phyloP scores from a whole-genome alignment of 37 sponge, comb jelly and placozoan genomes.

The Amphimedon queenslandica region DNA sequence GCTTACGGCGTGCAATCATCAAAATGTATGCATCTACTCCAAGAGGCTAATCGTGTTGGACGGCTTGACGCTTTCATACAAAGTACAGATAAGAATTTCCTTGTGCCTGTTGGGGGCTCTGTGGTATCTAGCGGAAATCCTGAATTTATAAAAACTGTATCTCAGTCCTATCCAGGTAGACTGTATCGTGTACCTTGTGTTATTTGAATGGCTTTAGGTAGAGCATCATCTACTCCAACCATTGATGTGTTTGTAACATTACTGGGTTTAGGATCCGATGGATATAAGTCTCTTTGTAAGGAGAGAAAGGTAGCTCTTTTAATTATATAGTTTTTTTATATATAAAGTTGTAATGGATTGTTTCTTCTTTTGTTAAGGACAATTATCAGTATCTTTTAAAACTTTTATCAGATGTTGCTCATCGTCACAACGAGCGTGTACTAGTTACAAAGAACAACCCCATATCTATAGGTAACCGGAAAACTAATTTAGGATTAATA shows the following conservation, averaged over 20 bases:
- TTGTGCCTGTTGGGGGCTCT: conserved; percentile 97
- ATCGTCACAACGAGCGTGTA: conserved; percentile 66
- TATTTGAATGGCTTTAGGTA: conserved; percentile 37
- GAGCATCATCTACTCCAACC: conserved; percentile 81
- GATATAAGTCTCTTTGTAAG: conserved; percentile 52
- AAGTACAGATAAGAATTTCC: conserved; percentile 96
- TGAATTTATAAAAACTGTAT: conserved; percentile 57
- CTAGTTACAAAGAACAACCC: conserved; percentile 81
- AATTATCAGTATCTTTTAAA: conserved; percentile 60
- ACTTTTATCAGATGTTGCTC: conserved; percentile 55
- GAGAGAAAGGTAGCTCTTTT: conserved; percentile 59
- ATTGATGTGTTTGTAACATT: conserved; percentile 96
- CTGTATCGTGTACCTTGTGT: conserved; percentile 1
- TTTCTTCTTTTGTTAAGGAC: conserved; percentile 30
- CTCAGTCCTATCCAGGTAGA: conserved; percentile 93
- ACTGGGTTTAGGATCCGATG: conserved; percentile 79
- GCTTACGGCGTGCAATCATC: conserved; percentile 97
- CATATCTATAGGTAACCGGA: conserved; percentile 82
- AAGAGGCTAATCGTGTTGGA: conserved; percentile 67
- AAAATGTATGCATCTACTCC: conserved; percentile 38
- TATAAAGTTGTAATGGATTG: not conserved
- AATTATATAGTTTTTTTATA: not conserved
- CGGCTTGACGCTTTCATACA: conserved; percentile 93
- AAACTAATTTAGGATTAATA: not conserved
- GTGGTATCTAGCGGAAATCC: conserved; percentile 72